Evolutionary conservation across 2,113 vertebrate genomes (phyloP).

Genomic region (Ciconia boyciana): DNA sequence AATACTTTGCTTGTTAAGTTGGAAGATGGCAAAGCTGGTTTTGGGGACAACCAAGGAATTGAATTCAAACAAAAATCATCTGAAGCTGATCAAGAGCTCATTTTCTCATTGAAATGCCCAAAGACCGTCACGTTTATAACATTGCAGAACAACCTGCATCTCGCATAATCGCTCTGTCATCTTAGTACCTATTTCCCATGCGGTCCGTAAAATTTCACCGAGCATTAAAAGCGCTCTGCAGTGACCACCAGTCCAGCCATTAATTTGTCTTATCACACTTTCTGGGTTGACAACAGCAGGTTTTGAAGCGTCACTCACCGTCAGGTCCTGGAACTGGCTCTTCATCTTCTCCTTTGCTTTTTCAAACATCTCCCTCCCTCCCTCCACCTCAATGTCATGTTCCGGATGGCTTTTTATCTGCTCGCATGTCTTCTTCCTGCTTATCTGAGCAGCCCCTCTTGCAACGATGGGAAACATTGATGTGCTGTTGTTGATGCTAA

Average conservation of each 20-base stretch:
- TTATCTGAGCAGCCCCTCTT: conserved; percentile 40
- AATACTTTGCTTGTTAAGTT: too few relatives aligned
- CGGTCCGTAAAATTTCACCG: not conserved
- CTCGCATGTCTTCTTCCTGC: not conserved
- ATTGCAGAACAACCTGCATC: not conserved
- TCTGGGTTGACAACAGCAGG: not conserved
- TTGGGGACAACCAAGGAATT: too few relatives aligned
- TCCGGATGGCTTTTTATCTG: not conserved
- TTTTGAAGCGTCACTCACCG: not conserved
- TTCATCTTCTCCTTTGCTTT: conserved; percentile 31
- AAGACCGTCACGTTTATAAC: not conserved
- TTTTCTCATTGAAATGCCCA: not conserved
- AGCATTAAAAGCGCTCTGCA: not conserved
- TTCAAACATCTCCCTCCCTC: conserved; percentile 12
- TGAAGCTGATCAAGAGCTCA: not conserved
- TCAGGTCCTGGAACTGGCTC: conserved; percentile 30
- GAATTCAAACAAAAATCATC: too few relatives aligned
- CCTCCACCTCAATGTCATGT: conserved; percentile 23
- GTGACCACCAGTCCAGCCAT: not conserved
- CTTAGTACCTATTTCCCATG: not conserved
- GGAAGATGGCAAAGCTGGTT: too few relatives aligned
- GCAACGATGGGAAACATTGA: not conserved
- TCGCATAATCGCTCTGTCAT: not conserved
- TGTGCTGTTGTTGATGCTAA: not conserved
- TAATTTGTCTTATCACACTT: not conserved